Evolutionary conservation across 1,140 invertebrate species (phyloP), one percentile per base, ranked within the genome.

Genomic region (Matsumurasca onukii): DNA sequence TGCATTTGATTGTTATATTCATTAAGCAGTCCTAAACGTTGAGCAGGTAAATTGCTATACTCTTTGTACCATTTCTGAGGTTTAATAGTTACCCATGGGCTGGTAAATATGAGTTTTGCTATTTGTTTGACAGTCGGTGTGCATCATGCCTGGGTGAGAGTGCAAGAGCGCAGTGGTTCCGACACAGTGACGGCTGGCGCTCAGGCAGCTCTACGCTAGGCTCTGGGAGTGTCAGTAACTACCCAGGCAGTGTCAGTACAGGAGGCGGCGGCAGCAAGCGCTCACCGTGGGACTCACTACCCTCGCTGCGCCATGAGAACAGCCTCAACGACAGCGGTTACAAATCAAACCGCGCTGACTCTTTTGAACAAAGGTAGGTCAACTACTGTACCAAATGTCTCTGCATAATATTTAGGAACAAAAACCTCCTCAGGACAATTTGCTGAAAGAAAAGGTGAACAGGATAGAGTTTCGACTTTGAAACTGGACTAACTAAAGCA

Each of bases 141-240:
- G 88, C 90, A 31, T 91, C 89, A 24, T 93, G 91, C 79, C 91
- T 92, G 77, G 91, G 91, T 3, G 91, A 92, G 80, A 91, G 90
- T 20, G 90, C 91, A 51, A 85, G 91, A 22, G 89, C 89, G 67
- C 90, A 92, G 74, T 93, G 91, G 91, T 93, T 92, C 79, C 86
- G 91, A 12, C 91, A 93, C 79, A 92, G 90, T 25, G 91, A 93
- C 75, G 91, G 91, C 24, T 93, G 91, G 91, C 87, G 91, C 71
- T 91, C 90, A 0, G 90, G 89, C 31, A 89, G 87, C 75, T 89
- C 88, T 17, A 88, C 86, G 39, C 81, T 88, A 66, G 86, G 87
- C 64, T 88, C 87, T 12, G 84, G 78, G 70, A 76, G 71, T 73
- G 79, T 71, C 75, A 79, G 74, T 71, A 66, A 77, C 75, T 74